phyloP scores from a whole-genome alignment of 2,888 invertebrate species.

The Hemithea aestivaria region DNA sequence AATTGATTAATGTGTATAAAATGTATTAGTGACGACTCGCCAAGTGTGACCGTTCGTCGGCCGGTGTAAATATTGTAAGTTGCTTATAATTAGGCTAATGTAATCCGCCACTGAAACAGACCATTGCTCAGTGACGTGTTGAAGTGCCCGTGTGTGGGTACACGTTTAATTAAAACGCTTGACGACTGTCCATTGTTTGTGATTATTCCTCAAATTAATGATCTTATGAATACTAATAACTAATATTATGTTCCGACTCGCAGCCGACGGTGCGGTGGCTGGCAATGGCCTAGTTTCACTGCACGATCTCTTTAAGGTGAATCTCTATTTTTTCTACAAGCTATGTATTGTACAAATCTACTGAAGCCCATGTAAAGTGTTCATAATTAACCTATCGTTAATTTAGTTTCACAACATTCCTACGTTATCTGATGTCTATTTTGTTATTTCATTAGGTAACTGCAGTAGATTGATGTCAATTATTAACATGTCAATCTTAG shows the following conservation, averaged over 20 bases:
- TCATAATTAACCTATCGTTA: constrained; percentile 28
- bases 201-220: constrained; percentile 12
- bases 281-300: constrained; percentile 75
- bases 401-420: constrained; percentile 12
- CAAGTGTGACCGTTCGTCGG: constrained; percentile 50
- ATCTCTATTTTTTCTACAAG: constrained; percentile 79
- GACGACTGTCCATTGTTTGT: constrained; percentile 17
- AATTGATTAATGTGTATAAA: constrained; percentile 58
- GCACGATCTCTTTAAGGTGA: constrained; percentile 73
- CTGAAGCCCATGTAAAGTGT: constrained; percentile 71
- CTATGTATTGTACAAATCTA: constrained; percentile 69
- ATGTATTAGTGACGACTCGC: constrained; percentile 44
- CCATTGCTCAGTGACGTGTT: constrained; percentile 68
- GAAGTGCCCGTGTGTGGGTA: constrained; percentile 8
- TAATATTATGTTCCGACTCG: constrained; percentile 5
- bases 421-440: constrained; percentile 24
- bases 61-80: constrained; percentile 75
- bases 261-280: constrained; percentile 28
- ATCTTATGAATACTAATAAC: constrained; percentile 18
- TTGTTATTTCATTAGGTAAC: too few relatives aligned
- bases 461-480: constrained; percentile 66
- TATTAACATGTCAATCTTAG: constrained; percentile 66
- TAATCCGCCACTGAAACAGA: constrained; percentile 74
- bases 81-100: constrained; percentile 65
- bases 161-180: constrained; percentile 15